Conservation (phyloP, 1,140 invertebrate genomes). For the Hyles euphorbiae region DNA sequence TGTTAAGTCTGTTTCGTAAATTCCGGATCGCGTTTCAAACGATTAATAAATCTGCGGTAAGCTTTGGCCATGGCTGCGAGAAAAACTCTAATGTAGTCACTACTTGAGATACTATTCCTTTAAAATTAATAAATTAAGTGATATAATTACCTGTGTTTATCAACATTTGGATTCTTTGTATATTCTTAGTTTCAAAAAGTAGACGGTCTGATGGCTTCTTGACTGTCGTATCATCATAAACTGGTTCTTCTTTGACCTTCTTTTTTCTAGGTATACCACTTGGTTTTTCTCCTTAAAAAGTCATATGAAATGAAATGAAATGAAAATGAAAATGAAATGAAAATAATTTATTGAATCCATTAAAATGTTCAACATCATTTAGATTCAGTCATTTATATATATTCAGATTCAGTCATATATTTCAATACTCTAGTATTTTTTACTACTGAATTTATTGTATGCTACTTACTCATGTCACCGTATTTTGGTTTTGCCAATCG, state of each 20-base stretch:
- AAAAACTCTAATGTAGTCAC: not conserved
- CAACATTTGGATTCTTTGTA: slow-evolving; percentile 37
- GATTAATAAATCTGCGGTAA: slow-evolving; percentile 6
- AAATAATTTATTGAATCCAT: not conserved
- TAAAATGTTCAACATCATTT: not conserved
- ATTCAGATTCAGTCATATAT: not conserved
- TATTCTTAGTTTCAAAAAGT: slow-evolving; percentile 22
- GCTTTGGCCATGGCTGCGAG: slow-evolving; percentile 7
- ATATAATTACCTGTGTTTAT: slow-evolving; percentile 30
- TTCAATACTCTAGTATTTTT: too few relatives aligned
- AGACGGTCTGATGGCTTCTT: slow-evolving; percentile 4
- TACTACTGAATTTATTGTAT: not conserved
- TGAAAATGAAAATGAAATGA: too few relatives aligned
- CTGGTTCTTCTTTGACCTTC: slow-evolving; percentile 12
- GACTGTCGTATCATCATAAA: not conserved
- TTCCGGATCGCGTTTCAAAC: slow-evolving; percentile 4
- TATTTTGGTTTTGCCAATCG: not conserved
- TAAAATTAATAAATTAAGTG: not conserved
- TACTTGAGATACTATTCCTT: not conserved
- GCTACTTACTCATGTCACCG: not conserved
- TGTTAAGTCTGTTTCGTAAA: not conserved
- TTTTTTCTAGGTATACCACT: slow-evolving; percentile 37
- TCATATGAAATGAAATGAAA: too few relatives aligned
- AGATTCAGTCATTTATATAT: too few relatives aligned
- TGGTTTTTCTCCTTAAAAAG: slow-evolving; percentile 13